Conservation (phyloP, 2,888 invertebrate species). For the Polymixis flavicincta region DNA sequence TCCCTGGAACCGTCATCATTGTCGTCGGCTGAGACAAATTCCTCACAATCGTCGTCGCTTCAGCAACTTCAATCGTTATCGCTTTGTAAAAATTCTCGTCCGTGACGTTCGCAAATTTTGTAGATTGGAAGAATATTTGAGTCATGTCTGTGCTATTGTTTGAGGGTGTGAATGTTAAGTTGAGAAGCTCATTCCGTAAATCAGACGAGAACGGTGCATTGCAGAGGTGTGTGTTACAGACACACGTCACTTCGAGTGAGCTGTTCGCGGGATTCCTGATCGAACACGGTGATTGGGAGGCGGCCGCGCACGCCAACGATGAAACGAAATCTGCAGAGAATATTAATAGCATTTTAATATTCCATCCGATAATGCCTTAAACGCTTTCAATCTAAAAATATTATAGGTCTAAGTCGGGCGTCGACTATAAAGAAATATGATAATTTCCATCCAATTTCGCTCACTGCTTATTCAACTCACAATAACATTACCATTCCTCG, state of each 20-base stretch:
- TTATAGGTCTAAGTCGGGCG: slow-evolving; percentile 38
- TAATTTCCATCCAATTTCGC: slow-evolving; percentile 64
- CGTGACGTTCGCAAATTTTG: slow-evolving; percentile 75
- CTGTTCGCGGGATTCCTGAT: slow-evolving; percentile 72
- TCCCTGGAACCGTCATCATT: slow-evolving; percentile 54
- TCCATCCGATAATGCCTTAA: slow-evolving; percentile 42
- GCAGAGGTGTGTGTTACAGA: slow-evolving; percentile 80
- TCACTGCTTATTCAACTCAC: slow-evolving; percentile 63
- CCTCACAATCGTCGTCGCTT: slow-evolving; percentile 50
- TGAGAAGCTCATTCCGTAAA: slow-evolving; percentile 76
- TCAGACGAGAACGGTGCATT: slow-evolving; percentile 79
- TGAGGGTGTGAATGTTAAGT: slow-evolving; percentile 71
- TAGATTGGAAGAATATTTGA: slow-evolving; percentile 76
- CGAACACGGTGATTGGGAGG: slow-evolving; percentile 73
- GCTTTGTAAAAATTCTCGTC: slow-evolving; percentile 73
- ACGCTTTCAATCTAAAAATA: slow-evolving; percentile 55
- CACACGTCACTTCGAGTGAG: slow-evolving; percentile 78
- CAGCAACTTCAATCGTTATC: slow-evolving; percentile 68
- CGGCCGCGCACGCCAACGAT: slow-evolving; percentile 76
- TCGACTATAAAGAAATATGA: slow-evolving; percentile 63
- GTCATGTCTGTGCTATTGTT: slow-evolving; percentile 72
- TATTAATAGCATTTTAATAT: slow-evolving; percentile 58
- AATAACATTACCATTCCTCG: slow-evolving; percentile 66
- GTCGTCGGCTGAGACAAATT: slow-evolving; percentile 65
- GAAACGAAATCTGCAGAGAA: slow-evolving; percentile 80